Conservation (phyloP, 2,888 invertebrate species). For the Hydrotaea cyrtoneurina region DNA sequence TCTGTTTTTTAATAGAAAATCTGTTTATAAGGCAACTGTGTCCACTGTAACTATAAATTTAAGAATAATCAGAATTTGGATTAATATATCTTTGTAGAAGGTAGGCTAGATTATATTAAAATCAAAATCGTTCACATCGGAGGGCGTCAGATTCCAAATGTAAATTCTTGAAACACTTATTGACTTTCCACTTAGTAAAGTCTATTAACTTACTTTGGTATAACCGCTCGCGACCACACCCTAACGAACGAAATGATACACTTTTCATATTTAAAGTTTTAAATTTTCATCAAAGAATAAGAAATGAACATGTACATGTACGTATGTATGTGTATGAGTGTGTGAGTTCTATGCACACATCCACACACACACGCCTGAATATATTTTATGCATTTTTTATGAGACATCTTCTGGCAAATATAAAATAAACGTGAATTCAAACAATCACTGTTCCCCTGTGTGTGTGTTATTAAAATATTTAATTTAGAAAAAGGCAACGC, state of each 20-base stretch:
- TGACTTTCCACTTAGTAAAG: too few species aligned
- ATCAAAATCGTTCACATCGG: too few species aligned
- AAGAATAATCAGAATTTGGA: too few species aligned
- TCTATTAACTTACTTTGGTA: too few species aligned
- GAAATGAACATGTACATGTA: not conserved
- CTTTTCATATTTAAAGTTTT: slow-evolving; percentile 1
- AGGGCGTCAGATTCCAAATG: too few species aligned
- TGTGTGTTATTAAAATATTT: slow-evolving; percentile 33
- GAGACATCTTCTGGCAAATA: not conserved
- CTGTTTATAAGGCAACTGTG: too few species aligned
- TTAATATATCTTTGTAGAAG: too few species aligned
- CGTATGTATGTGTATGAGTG: not conserved
- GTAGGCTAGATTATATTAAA: too few species aligned
- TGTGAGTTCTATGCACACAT: not conserved
- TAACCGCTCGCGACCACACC: not conserved
- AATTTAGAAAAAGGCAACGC: slow-evolving; percentile 26
- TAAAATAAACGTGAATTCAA: not conserved
- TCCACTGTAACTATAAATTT: too few species aligned
- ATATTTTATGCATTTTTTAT: slow-evolving; percentile 37
- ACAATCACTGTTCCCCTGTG: slow-evolving; percentile 22
- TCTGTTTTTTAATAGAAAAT: too few species aligned
- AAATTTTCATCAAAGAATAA: not conserved
- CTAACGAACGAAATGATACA: not conserved
- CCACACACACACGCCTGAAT: not conserved
- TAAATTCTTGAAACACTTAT: too few species aligned